These are phyloP conservation scores for Lathamus discolor DNA, from an alignment of 2,113 vertebrate genomes.

Conservation along the genomic window DNA sequence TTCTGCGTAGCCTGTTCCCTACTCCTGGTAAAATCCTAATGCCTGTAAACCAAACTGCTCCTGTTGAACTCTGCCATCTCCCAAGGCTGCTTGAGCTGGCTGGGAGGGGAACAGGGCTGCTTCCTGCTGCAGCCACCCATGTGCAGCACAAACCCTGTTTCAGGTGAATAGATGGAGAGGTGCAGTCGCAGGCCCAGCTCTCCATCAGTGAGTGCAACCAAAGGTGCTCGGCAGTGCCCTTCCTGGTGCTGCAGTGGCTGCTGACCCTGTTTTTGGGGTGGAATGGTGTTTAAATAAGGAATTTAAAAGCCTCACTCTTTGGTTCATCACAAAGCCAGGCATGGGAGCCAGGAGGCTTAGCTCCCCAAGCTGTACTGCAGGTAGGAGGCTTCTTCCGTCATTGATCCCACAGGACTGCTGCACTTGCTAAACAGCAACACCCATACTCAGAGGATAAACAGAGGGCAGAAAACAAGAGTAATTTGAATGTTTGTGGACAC, in stretches of 20 bases:
- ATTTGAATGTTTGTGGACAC: slow-evolving; percentile 23
- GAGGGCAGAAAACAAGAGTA: background rate
- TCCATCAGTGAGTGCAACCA: background rate
- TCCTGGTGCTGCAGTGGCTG: fast-evolving
- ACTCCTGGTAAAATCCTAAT: background rate
- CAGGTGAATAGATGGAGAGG: background rate
- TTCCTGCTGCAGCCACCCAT: background rate
- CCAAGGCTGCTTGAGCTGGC: background rate
- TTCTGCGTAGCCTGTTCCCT: fast-evolving
- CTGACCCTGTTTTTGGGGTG: background rate
- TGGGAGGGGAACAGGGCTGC: background rate
- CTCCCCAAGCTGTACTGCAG: background rate
- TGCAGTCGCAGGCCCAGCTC: background rate
- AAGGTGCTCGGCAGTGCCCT: background rate
- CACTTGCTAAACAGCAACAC: background rate
- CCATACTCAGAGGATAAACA: background rate
- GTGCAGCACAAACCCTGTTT: background rate
- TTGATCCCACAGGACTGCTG: background rate
- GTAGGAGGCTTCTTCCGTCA: background rate
- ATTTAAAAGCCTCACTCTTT: background rate
- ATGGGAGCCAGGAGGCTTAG: background rate
- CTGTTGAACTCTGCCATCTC: background rate
- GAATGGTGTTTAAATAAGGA: background rate
- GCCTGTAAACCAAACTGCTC: background rate
- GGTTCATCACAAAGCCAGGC: background rate